Base-by-base conservation (phyloP, 1,140 invertebrate species). In the Gryllus bimaculatus region DNA sequence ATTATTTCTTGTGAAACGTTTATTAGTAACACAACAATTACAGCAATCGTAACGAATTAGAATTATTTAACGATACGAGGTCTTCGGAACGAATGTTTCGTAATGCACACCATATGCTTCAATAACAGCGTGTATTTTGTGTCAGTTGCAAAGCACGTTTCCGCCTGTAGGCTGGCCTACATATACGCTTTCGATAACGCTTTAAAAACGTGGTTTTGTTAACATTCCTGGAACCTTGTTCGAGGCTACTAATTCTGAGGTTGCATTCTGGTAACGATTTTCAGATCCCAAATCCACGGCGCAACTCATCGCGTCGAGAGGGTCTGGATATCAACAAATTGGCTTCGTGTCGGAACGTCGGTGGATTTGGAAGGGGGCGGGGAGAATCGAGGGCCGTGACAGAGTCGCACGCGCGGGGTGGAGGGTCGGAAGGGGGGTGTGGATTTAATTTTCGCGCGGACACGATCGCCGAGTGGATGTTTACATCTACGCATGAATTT, bases 401-500 rank as follows among this genome's bases (percentile, higher is more conserved):
- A 66, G 54, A 1, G 26, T 39, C 26, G 26, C 5, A 5, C 1
- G 26, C 26, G 26, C 26, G 26, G 26, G 26, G 26, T 5, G 26
- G 5, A 39, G 26, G 26, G 26, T 39, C 26, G 5, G 26, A 5
- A 39, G 54, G 54, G 49, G 18, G 54, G 18, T 66, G 54, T 66
- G 54, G 54, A 66, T 66, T 66, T 66, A 66, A 66, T 66, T 66
- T 66, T 66, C 54, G 54, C 18, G 54, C 54, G 54, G 54, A 66
- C 54, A 66, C 54, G 54, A 66, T 66, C 54, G 54, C 10, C 54
- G 26, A 39, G 54, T 66, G 18, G 54, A 66, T 66, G 54, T 66
- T 66, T 66, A 66, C 54, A 66, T 66, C 54, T 66, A 7, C 18
- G 54, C 54, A 66, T 66, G 54, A 66, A 66, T 66, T 66, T 66